Base-by-base conservation (phyloP, 2,888 invertebrate species). In the Cheilosia scutellata region DNA sequence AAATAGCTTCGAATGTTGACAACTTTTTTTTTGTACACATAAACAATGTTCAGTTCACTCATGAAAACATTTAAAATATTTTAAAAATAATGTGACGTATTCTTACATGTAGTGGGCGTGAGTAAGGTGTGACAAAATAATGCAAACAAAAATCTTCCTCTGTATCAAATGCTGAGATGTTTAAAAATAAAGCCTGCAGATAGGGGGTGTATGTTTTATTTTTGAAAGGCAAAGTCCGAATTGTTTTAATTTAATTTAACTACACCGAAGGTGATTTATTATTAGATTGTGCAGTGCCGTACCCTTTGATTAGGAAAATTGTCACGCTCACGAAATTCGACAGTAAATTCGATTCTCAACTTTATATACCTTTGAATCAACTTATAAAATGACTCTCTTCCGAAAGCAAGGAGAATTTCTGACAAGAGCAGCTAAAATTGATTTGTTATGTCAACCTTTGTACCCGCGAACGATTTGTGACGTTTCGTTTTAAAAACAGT, bases 61-160 rank as follows among this genome's bases (percentile, higher is more conserved):
- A 9, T 29, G 29, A 5, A 4, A 37, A 33, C 16, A 6, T 6
- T 4, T 44, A 5, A 16, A 16, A 6, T 29, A 20, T 47, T 47
- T 47, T 5, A 11, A 63, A 47, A 44, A 62, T 20, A 47, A 47
- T 25, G 31, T 44, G 47, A 44, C 62, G 44, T 63, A 31, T n/a
- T 4, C 13, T 33, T 11, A 2, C 9, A 5, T 58, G 11, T 44
- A 16, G 62, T 63, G 62, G 62, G 47, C 31, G 62, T 63, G 47
- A 63, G 29, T 47, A 13, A 40, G 47, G 47, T n/a, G 42, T 31
- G 62, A 63, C 60, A 27, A 27, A 42, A 40, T 13, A 27, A 9
- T n/a, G 16, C 44, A 25, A 51, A 25, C 9, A 51, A 25, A 51
- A 25, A 20, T 7, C 2, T 25, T 51, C 4, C 11, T 20, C 20